These are phyloP conservation scores for Planiliza haematocheilus DNA, from an alignment of 2,113 vertebrate species.

Conservation along the genomic window DNA sequence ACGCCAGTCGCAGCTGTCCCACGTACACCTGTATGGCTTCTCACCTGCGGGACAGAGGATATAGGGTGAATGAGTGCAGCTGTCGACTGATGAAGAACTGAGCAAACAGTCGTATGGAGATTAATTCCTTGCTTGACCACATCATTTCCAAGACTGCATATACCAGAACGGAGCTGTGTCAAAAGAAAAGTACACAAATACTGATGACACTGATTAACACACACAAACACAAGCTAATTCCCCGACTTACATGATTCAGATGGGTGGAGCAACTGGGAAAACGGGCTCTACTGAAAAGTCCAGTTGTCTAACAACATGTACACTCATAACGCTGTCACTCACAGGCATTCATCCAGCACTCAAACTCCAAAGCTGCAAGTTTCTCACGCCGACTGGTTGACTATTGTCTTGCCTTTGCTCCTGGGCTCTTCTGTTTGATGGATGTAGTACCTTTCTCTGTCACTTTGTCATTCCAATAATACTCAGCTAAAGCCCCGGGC, in stretches of 20 bases:
- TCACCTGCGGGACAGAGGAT: slow-evolving; percentile 86
- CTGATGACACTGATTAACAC: not conserved
- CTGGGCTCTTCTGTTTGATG: slow-evolving; percentile 21
- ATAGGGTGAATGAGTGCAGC: not conserved
- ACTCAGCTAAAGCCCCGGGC: slow-evolving; percentile 21
- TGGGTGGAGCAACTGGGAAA: slow-evolving; percentile 66
- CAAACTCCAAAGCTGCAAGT: slow-evolving; percentile 15
- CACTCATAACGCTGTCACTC: slow-evolving; percentile 52
- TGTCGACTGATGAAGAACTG: not conserved
- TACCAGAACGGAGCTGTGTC: not conserved
- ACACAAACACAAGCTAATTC: slow-evolving; percentile 21
- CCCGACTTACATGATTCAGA: slow-evolving; percentile 38
- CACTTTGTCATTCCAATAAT: slow-evolving; percentile 31
- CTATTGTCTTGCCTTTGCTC: slow-evolving; percentile 20
- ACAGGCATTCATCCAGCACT: slow-evolving; percentile 42
- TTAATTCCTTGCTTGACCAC: not conserved
- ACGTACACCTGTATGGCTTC: slow-evolving; percentile 97
- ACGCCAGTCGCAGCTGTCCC: slow-evolving; percentile 98
- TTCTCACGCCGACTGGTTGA: slow-evolving; percentile 58
- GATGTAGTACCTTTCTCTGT: slow-evolving; percentile 19
- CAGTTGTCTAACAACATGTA: slow-evolving; percentile 34
- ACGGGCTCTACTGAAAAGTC: slow-evolving; percentile 62
- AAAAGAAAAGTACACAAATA: not conserved
- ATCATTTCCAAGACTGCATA: not conserved
- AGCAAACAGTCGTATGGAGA: not conserved